A percentile compares a stretch with the other conserved stretches of the same genome.
Conservation (phyloP, 2,888 invertebrate genomes). For the Drosophila quinaria region DNA sequence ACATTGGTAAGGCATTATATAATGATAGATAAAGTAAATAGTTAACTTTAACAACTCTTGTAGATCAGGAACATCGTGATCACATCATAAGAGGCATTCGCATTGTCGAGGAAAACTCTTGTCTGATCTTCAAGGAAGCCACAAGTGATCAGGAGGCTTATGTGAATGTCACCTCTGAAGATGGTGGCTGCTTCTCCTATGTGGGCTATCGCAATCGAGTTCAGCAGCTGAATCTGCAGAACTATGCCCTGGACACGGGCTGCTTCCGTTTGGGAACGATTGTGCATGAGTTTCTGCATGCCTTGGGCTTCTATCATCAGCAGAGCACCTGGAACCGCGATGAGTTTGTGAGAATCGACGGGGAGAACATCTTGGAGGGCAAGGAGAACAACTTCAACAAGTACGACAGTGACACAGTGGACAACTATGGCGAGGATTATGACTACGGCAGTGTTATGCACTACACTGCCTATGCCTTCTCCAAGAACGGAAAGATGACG, state of each 20-base stretch:
- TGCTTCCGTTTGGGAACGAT: conserved; percentile 87
- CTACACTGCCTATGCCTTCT: conserved; percentile 91
- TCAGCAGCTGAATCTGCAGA: conserved; percentile 78
- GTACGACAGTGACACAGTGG: conserved; percentile 86
- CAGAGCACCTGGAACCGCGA: conserved; percentile 92
- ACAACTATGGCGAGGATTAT: conserved; percentile 89
- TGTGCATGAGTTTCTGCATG: conserved; percentile 92
- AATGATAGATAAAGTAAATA: background rate
- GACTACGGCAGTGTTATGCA: conserved; percentile 94
- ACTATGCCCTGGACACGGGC: conserved; percentile 72
- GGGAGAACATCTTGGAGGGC: conserved; percentile 86
- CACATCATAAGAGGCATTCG: conserved; percentile 90
- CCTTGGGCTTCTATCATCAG: conserved; percentile 92
- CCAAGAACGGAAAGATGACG: conserved; percentile 89
- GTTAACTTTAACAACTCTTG: background rate
- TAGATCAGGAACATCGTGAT: conserved; percentile 87
- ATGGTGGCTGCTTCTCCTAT: conserved; percentile 91
- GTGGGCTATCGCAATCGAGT: conserved; percentile 88
- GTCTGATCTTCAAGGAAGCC: conserved; percentile 89
- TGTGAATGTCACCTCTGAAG: conserved; percentile 74
- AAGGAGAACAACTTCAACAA: conserved; percentile 90
- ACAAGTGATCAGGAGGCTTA: conserved; percentile 81
- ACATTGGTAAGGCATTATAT: conserved; percentile 47
- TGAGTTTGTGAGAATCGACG: conserved; percentile 88
- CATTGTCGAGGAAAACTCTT: conserved; percentile 90